phyloP scores from a whole-genome alignment of 2,888 invertebrate genomes.

The Pandemis cinnamomeana region DNA sequence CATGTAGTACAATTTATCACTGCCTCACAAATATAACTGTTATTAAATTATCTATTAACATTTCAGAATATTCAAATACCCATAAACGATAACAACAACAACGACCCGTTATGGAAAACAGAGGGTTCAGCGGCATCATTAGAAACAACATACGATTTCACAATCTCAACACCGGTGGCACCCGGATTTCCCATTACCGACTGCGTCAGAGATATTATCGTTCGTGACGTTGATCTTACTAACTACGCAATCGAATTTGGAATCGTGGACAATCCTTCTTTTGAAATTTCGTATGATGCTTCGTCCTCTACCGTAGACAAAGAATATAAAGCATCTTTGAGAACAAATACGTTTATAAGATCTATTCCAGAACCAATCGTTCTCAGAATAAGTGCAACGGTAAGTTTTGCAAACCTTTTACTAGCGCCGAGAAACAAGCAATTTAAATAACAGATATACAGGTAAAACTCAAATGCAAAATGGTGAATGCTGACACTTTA shows the following conservation, averaged over 20 bases:
- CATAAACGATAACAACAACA: constrained; percentile 81
- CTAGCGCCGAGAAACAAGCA: not conserved
- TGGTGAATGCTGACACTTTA: not conserved
- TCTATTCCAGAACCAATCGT: constrained; percentile 63
- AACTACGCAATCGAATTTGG: constrained; percentile 69
- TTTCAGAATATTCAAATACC: constrained; percentile 70
- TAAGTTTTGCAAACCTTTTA: constrained; percentile 50
- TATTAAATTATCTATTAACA: not conserved
- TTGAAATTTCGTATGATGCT: constrained; percentile 66
- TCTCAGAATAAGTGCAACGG: constrained; percentile 71
- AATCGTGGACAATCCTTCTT: constrained; percentile 67
- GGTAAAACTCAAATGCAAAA: no score
- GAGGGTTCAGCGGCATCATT: constrained; percentile 28
- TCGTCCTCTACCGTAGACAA: constrained; percentile 56
- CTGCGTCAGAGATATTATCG: constrained; percentile 71
- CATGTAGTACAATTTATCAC: not conserved
- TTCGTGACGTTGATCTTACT: constrained; percentile 82
- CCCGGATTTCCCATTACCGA: constrained; percentile 72
- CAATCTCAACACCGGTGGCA: constrained; percentile 77
- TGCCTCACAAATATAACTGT: not conserved
- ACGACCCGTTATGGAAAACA: constrained; percentile 70
- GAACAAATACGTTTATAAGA: constrained; percentile 67
- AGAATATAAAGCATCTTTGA: constrained; percentile 66
- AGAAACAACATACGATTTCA: constrained; percentile 60
- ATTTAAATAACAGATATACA: not conserved